Evolutionary conservation across 2,113 vertebrate genomes (phyloP).

Genomic region (Urocitellus parryii): DNA sequence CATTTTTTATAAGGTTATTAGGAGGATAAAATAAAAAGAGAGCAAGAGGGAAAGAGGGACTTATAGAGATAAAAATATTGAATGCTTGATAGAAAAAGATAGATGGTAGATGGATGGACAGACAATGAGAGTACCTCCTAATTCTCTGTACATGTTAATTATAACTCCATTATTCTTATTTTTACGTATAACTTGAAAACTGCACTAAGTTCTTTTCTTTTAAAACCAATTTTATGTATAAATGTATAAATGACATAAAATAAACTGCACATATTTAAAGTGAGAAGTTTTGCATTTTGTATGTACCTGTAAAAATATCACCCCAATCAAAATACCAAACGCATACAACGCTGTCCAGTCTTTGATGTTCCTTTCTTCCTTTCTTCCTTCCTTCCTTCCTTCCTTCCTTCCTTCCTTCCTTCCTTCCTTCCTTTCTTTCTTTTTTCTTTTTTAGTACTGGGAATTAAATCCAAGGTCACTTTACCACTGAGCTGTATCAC

Average conservation of each 20-base stretch:
- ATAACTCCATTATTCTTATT: not conserved
- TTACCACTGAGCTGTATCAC: too few relatives aligned
- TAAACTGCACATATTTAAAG: not conserved
- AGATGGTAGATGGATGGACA: too few relatives aligned
- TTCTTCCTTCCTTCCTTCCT: too few relatives aligned
- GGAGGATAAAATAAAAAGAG: not conserved
- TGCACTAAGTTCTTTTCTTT: not conserved
- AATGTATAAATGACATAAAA: not conserved
- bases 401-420: too few relatives aligned
- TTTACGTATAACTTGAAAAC: not conserved
- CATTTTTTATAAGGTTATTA: not conserved
- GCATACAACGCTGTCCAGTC: not conserved
- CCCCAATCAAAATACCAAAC: not conserved
- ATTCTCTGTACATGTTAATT: not conserved
- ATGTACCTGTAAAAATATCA: not conserved
- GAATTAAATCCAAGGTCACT: too few relatives aligned
- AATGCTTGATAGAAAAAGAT: not conserved
- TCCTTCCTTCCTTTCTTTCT: too few relatives aligned
- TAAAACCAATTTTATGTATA: not conserved
- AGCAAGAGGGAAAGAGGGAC: fast-evolving
- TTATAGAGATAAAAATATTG: not conserved
- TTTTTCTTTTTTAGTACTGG: too few relatives aligned
- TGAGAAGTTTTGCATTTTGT: not conserved
- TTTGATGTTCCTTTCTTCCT: too few relatives aligned
- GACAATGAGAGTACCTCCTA: not conserved